phyloP scores from a whole-genome alignment of 1,140 invertebrate genomes.

The Zaprionus lachaisei region DNA sequence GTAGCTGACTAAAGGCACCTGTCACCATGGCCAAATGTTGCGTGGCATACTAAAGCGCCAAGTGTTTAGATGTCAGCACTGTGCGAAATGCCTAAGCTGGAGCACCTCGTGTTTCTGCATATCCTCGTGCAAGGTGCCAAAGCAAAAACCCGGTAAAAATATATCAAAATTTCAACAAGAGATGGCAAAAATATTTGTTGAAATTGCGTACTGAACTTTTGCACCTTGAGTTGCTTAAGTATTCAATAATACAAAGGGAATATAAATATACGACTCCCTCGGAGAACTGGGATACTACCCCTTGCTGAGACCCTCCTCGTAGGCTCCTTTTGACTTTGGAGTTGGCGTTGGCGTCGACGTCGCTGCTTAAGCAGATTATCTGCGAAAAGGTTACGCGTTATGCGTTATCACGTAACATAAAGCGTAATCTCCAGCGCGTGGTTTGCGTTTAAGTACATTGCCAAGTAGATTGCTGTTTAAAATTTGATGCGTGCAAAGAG shows the following conservation, averaged over 20 bases:
- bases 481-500: constrained; percentile 68
- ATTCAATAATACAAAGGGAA: constrained; percentile 5
- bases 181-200: not conserved
- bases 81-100: constrained; percentile 23
- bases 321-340: constrained; percentile 56
- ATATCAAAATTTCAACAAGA: constrained; percentile 5
- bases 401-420: constrained; percentile 83
- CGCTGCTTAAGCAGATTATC: constrained; percentile 73
- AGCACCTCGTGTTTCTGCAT: constrained; percentile 22
- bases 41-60: constrained; percentile 74
- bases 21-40: constrained; percentile 78
- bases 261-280: constrained; percentile 1
- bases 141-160: constrained; percentile 5
- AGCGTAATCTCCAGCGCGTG: constrained; percentile 78
- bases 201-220: not conserved
- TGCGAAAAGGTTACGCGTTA: constrained; percentile 78
- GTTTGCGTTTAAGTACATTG: constrained; percentile 71
- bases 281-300: constrained; percentile 19
- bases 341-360: constrained; percentile 33
- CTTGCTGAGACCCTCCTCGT: constrained; percentile 2
- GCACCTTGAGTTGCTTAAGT: constrained; percentile 4
- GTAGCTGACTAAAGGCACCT: constrained; percentile 77
- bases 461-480: constrained; percentile 74
- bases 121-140: constrained; percentile 23
- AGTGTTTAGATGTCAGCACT: constrained; percentile 78